A percentile compares a stretch with the other conserved stretches of the same genome.
phyloP scores from a whole-genome alignment of 2,113 vertebrate genomes.

The Centropus bengalensis region DNA sequence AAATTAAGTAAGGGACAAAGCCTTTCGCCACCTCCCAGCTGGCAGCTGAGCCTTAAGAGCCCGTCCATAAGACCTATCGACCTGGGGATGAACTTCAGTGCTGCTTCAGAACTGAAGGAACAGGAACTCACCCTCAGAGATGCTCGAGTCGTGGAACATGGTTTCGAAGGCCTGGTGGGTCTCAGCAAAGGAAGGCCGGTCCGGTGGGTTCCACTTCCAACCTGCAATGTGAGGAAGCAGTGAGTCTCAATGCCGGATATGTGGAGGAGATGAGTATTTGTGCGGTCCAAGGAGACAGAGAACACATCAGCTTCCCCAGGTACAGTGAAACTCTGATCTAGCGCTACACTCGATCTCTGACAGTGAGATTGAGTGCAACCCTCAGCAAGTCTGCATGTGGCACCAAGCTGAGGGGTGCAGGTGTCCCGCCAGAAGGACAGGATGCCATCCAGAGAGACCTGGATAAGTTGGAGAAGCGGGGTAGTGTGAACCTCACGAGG shows the following conservation, averaged over 20 bases:
- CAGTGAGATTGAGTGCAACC: too few relatives aligned
- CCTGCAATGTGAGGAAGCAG: slow-evolving; percentile 72
- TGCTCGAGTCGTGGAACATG: slow-evolving; percentile 99
- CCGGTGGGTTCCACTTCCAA: slow-evolving; percentile 97
- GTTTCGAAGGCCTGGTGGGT: slow-evolving; percentile 98
- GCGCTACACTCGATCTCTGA: background rate
- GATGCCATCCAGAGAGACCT: too few relatives aligned
- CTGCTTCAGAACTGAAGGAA: background rate
- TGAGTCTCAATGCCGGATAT: background rate
- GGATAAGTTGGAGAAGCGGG: too few relatives aligned
- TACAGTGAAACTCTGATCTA: background rate
- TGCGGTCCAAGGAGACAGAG: background rate
- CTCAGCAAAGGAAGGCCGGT: slow-evolving; percentile 94
- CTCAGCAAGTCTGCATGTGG: too few relatives aligned
- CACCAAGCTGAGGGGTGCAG: too few relatives aligned
- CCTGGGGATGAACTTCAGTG: background rate
- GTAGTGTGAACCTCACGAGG: too few relatives aligned
- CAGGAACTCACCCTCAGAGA: slow-evolving; percentile 88
- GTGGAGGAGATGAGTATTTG: background rate
- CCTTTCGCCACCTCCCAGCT: background rate
- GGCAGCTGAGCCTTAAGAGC: background rate
- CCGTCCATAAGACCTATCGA: background rate
- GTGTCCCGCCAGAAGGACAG: too few relatives aligned
- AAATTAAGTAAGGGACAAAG: background rate
- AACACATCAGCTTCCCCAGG: background rate